Evolutionary conservation across 1,140 invertebrate genomes (phyloP).

Genomic region (Ips nitidus): DNA sequence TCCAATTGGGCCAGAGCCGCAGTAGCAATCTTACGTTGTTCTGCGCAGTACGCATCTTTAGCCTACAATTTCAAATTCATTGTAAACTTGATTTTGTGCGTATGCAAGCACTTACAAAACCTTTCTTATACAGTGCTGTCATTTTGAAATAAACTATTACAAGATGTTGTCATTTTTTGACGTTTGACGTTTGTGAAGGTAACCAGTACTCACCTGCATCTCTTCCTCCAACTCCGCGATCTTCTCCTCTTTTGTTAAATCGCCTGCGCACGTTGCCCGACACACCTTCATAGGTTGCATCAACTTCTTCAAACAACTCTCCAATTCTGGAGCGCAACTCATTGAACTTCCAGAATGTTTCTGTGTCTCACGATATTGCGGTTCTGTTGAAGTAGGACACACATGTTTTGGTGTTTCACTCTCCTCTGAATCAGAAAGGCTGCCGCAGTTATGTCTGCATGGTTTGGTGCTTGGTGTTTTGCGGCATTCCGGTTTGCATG

Average conservation of each 20-base stretch:
- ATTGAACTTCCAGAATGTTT: neutral
- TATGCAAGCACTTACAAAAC: constrained; percentile 28
- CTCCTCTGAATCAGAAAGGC: neutral
- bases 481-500: no score
- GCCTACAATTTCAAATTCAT: constrained; percentile 28
- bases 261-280: neutral
- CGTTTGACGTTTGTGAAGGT: neutral
- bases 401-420: neutral
- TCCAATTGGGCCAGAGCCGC: constrained; percentile 43
- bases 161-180: neutral
- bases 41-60: constrained; percentile 39
- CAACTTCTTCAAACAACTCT: neutral
- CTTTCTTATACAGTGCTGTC: constrained; percentile 27
- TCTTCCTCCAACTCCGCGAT: neutral
- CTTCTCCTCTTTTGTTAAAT: neutral
- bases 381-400: constrained; percentile 12
- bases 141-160: constrained; percentile 17
- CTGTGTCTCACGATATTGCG: constrained; percentile 16
- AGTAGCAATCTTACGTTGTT: constrained; percentile 40
- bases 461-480: no score
- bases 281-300: neutral
- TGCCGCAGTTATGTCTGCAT: neutral
- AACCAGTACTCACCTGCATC: neutral
- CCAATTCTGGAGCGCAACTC: neutral
- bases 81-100: neutral